Evolutionary conservation across 92 coral and sea anemone species (phyloP).

Genomic region (Palythoa caribaeorum): DNA sequence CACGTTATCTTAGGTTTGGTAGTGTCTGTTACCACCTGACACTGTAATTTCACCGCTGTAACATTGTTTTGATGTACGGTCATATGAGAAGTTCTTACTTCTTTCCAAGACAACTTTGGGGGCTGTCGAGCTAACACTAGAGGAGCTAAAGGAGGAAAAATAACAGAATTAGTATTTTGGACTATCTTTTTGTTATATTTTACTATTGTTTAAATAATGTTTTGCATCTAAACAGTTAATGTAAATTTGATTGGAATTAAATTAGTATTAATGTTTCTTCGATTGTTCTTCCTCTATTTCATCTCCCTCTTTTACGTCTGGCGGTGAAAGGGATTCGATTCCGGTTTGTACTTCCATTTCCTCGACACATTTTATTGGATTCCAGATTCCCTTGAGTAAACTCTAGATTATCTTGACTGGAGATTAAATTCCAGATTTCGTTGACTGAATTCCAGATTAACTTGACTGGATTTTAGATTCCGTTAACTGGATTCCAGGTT

Average conservation of each 20-base stretch:
- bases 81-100: not conserved
- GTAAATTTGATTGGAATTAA: not conserved
- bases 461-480: too few relatives aligned
- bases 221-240: not conserved
- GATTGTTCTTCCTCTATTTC: not conserved
- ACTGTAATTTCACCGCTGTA: conserved; percentile 18
- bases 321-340: not conserved
- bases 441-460: too few relatives aligned
- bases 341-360: not conserved
- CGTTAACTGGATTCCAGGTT: too few relatives aligned
- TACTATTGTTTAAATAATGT: too few relatives aligned
- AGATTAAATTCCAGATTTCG: too few relatives aligned
- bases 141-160: not conserved
- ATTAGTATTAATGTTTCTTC: not conserved
- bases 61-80: conserved; percentile 26
- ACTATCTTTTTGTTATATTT: too few relatives aligned
- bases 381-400: not conserved
- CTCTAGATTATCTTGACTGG: too few relatives aligned
- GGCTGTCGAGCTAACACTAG: not conserved
- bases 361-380: not conserved
- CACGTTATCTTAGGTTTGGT: conserved; percentile 21
- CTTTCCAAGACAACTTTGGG: conserved; percentile 47
- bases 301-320: not conserved
- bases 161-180: not conserved
- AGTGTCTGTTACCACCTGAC: not conserved